A percentile compares a stretch with the other conserved stretches of the same genome.
These are phyloP conservation scores for Patiria pectinifera DNA, from an alignment of 53 echinoderm and acorn worm genomes.

Conservation along the genomic window DNA sequence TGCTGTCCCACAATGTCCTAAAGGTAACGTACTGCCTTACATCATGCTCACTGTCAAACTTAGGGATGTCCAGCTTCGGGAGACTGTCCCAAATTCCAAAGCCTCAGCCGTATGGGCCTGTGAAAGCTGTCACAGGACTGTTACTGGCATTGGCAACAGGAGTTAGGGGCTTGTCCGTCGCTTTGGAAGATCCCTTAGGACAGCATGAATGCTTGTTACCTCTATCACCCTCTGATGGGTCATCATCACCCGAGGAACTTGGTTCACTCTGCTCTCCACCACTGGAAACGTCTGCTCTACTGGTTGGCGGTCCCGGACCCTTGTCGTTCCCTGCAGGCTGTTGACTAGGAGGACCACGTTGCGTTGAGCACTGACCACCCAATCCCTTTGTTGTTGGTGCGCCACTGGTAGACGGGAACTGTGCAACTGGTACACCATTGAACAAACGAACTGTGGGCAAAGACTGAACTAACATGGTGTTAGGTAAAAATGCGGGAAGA, in stretches of 20 bases:
- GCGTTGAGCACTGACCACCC: background rate
- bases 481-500: background rate
- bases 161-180: background rate
- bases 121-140: conserved; percentile 4
- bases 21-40: conserved; percentile 27
- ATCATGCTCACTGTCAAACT: conserved; percentile 24
- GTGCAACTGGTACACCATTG: background rate
- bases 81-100: background rate
- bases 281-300: background rate
- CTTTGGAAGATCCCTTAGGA: background rate
- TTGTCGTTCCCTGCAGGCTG: background rate
- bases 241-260: background rate
- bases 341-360: background rate
- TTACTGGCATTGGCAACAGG: background rate
- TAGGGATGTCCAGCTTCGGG: conserved; percentile 17
- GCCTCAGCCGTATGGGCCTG: background rate
- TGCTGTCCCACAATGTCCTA: conserved; percentile 22
- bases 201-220: background rate
- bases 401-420: background rate
- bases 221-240: background rate
- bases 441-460: background rate
- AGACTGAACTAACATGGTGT: conserved; percentile 14
- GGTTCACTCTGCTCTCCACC: background rate
- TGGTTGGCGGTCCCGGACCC: background rate
- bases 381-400: background rate